These are phyloP conservation scores for Platycercus adscitus DNA, from an alignment of 2,113 vertebrate species.

Conservation along the genomic window DNA sequence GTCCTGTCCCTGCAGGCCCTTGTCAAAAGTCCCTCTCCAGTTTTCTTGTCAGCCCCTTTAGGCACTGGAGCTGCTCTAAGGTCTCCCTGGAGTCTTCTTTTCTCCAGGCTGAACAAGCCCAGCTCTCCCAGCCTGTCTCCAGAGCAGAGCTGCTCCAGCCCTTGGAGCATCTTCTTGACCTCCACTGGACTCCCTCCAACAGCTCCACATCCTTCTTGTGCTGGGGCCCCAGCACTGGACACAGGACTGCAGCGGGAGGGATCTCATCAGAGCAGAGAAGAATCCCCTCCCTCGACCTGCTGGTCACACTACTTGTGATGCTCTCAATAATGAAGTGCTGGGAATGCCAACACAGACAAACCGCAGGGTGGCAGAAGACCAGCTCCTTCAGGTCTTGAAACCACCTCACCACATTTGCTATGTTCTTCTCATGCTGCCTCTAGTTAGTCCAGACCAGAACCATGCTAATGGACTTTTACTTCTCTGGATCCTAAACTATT, in stretches of 20 bases:
- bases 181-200: not conserved
- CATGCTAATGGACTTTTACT: not conserved
- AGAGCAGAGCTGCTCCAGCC: not conserved
- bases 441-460: not conserved
- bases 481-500: not conserved
- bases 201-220: not conserved
- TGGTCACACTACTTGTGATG: not conserved
- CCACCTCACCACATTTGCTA: rapidly evolving
- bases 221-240: not conserved
- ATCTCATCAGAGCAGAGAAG: not conserved
- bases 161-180: not conserved
- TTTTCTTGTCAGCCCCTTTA: not conserved
- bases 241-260: not conserved
- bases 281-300: not conserved
- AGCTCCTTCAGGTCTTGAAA: not conserved
- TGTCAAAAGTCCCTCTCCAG: not conserved
- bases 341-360: not conserved
- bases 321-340: not conserved
- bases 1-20: not conserved
- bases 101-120: not conserved
- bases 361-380: rapidly evolving
- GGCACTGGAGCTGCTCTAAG: not conserved
- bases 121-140: not conserved
- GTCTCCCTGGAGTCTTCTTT: not conserved
- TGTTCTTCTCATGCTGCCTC: not conserved